Evolutionary conservation across 1,140 invertebrate species (phyloP).

Genomic region (Drosophila pandora): DNA sequence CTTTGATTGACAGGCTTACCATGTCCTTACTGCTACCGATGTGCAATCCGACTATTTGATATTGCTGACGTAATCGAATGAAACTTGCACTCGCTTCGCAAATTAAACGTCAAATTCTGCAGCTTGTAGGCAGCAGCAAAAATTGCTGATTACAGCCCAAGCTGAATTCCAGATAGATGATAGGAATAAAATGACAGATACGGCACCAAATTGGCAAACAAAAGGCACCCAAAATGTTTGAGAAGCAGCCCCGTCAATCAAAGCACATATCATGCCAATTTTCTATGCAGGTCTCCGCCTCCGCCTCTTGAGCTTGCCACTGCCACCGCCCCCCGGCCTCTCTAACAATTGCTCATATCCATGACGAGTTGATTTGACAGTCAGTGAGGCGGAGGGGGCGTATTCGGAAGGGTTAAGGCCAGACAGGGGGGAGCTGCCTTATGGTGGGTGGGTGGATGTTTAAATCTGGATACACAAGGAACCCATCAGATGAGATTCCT

Average conservation of each 20-base stretch:
- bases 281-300: slow-evolving; percentile 48
- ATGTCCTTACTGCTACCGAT: background rate
- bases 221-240: slow-evolving; percentile 32
- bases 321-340: background rate
- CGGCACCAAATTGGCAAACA: slow-evolving; percentile 52
- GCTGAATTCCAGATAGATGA: slow-evolving; percentile 43
- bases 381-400: slow-evolving; percentile 21
- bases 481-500: slow-evolving; percentile 8
- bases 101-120: slow-evolving; percentile 59
- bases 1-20: slow-evolving; percentile 51
- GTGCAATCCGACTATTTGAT: slow-evolving; percentile 2
- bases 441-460: slow-evolving; percentile 2
- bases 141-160: slow-evolving; percentile 57
- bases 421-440: slow-evolving; percentile 1
- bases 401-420: slow-evolving; percentile 20
- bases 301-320: background rate
- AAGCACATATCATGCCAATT: slow-evolving; percentile 78
- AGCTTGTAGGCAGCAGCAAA: slow-evolving; percentile 40
- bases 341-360: slow-evolving; percentile 58
- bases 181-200: slow-evolving; percentile 70
- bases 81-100: slow-evolving; percentile 22
- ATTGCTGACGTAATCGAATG: slow-evolving; percentile 39
- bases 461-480: slow-evolving; percentile 22
- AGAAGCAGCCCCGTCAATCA: slow-evolving; percentile 61
- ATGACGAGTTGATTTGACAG: slow-evolving; percentile 73